Conservation (phyloP, 2,888 invertebrate species). For the Diadegma fenestrale region DNA sequence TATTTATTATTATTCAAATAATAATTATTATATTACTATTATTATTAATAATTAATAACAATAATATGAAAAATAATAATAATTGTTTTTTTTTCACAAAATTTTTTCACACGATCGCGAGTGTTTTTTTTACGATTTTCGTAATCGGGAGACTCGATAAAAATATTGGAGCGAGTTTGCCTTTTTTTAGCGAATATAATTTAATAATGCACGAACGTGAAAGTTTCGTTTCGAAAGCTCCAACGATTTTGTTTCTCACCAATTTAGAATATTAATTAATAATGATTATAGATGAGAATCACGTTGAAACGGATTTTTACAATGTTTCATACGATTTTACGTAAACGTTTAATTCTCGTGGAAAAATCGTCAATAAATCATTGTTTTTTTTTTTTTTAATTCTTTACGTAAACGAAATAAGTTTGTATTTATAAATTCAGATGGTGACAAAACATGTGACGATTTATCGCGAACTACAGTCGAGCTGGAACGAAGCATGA, state of each 20-base stretch:
- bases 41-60: too few relatives aligned
- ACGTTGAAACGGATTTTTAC: neutral
- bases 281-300: neutral
- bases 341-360: neutral
- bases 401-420: neutral
- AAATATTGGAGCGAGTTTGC: neutral
- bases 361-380: neutral
- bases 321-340: neutral
- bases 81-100: neutral
- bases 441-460: neutral
- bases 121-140: neutral
- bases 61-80: too few relatives aligned
- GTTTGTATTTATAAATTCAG: constrained; percentile 3
- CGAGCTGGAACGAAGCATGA: constrained; percentile 10
- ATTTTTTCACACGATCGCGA: neutral
- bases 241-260: neutral
- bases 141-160: neutral
- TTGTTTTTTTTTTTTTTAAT: neutral
- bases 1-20: neutral
- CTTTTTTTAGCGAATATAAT: neutral
- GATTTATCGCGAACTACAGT: constrained; percentile 8
- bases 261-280: neutral
- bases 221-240: neutral
- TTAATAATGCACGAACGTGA: neutral
- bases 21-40: too few relatives aligned